Conservation (phyloP, 2,113 vertebrate species). For the Cepphus grylle region DNA sequence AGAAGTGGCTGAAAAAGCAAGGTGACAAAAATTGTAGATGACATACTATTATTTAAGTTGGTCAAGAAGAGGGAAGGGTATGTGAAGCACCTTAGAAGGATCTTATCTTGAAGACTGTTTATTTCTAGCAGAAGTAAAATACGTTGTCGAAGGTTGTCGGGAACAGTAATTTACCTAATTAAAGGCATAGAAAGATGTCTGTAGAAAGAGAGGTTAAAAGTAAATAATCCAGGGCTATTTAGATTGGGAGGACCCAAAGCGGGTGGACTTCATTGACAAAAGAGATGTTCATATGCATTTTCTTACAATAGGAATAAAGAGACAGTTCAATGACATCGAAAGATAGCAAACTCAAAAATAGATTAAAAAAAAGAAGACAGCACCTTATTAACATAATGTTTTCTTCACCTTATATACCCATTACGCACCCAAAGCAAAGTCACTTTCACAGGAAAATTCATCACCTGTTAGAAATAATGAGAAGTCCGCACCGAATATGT, state of each 20-base stretch:
- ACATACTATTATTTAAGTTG: not conserved
- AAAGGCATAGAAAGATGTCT: not conserved
- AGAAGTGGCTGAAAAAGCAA: constrained; percentile 23
- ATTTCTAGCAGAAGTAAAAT: not conserved
- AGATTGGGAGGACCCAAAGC: not conserved
- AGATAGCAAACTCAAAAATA: not conserved
- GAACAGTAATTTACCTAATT: not conserved
- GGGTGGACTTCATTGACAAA: not conserved
- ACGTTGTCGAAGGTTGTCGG: not conserved
- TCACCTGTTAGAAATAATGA: not conserved
- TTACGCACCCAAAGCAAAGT: not conserved
- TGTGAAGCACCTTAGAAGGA: not conserved
- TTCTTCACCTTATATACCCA: not conserved
- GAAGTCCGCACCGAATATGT: not conserved
- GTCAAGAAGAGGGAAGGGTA: not conserved
- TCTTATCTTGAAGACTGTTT: not conserved
- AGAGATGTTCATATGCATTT: not conserved
- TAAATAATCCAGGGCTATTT: not conserved
- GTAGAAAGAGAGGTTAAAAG: not conserved
- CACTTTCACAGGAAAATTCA: not conserved
- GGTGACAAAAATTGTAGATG: constrained; percentile 2
- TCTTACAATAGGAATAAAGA: not conserved
- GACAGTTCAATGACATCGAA: not conserved
- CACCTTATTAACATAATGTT: constrained; percentile 9
- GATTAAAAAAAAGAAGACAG: not conserved